phyloP scores from a whole-genome alignment of 2,797 vertebrate species.

The Syngnathus rostellatus region DNA sequence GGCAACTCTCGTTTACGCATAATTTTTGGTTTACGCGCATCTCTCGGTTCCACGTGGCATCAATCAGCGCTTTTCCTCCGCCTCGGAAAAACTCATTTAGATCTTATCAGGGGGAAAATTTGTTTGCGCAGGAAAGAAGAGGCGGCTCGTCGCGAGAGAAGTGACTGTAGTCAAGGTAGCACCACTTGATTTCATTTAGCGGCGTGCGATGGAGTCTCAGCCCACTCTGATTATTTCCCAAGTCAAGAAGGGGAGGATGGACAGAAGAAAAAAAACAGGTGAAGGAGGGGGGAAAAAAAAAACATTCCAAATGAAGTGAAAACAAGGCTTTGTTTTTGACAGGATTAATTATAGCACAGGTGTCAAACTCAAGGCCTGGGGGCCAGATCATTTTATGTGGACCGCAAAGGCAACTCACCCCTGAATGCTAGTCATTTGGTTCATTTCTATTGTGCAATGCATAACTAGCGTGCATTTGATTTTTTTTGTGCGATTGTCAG shows the following conservation, averaged over 20 bases:
- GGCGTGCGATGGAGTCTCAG: constrained; percentile 55
- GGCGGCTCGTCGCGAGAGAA: constrained; percentile 36
- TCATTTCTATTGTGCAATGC: neutral
- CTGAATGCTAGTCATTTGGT: neutral
- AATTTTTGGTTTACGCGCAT: constrained; percentile 55
- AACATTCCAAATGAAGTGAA: neutral
- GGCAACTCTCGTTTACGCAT: constrained; percentile 58
- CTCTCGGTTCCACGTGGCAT: constrained; percentile 50
- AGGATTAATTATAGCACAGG: too few species aligned
- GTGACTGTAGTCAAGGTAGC: constrained; percentile 52
- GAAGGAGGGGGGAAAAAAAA: neutral
- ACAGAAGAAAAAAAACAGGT: neutral
- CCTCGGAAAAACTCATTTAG: constrained; percentile 76
- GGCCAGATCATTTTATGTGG: too few species aligned
- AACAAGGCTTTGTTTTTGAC: neutral
- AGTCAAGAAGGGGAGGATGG: constrained; percentile 24
- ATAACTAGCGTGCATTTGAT: too few species aligned
- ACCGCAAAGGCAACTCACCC: too few species aligned
- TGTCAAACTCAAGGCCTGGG: too few species aligned
- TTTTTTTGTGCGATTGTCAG: too few species aligned
- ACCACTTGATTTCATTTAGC: constrained; percentile 72
- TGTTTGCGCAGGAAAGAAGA: constrained; percentile 53
- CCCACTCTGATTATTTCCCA: constrained; percentile 61
- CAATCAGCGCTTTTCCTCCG: constrained; percentile 63
- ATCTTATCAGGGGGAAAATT: constrained; percentile 71